A percentile compares a stretch with the other conserved stretches of the same genome.
phyloP scores from a whole-genome alignment of 1,140 invertebrate genomes.

The Macrobrachium nipponense region DNA sequence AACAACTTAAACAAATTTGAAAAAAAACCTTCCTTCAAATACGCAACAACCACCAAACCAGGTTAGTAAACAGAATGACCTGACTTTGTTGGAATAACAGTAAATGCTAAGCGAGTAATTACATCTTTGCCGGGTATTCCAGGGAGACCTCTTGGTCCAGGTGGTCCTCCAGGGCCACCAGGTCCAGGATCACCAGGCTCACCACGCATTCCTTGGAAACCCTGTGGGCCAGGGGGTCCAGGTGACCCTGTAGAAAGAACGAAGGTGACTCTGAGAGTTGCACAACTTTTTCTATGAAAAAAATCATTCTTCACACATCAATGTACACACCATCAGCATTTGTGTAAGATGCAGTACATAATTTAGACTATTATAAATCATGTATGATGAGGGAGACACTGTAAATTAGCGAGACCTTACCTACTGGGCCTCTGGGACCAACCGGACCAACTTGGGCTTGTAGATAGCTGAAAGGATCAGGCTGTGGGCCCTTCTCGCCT shows the following conservation, averaged over 20 bases:
- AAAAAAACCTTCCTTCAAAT: neutral
- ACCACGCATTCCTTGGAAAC: slow-evolving; percentile 78
- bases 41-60: no score
- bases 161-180: slow-evolving; percentile 75
- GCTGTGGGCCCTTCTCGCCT: slow-evolving; percentile 80
- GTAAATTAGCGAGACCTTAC: slow-evolving; percentile 67
- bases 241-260: slow-evolving; percentile 71
- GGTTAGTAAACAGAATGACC: neutral
- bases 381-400: neutral
- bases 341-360: no score
- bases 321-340: no score
- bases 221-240: slow-evolving; percentile 84
- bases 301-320: no score
- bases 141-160: slow-evolving; percentile 76
- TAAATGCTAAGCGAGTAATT: slow-evolving; percentile 65
- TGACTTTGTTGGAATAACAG: neutral
- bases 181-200: slow-evolving; percentile 80
- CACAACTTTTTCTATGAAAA: no score
- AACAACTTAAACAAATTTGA: no score
- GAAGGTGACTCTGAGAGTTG: neutral
- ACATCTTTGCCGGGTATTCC: slow-evolving; percentile 84
- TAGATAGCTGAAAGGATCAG: slow-evolving; percentile 78
- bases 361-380: no score
- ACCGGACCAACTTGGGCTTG: slow-evolving; percentile 82
- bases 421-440: slow-evolving; percentile 78